Base-by-base conservation (phyloP, 2,888 invertebrate species). In the Meganola albula region DNA sequence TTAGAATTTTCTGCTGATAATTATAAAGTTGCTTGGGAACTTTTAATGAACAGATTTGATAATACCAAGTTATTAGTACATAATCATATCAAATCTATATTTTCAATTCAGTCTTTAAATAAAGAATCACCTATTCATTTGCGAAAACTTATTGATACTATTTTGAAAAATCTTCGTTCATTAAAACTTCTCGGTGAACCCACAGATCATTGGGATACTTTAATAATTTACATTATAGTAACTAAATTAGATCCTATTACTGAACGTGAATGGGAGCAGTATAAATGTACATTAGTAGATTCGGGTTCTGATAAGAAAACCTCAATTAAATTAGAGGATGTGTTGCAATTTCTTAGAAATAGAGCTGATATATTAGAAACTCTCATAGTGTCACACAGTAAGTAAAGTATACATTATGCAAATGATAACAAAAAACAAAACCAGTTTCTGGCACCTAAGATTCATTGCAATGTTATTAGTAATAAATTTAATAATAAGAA, bases 1-100 rank as follows among this genome's bases (percentile, higher is more conserved):
- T 4, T 30, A 10, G 30, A 30, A 13, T 30, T 30, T 9, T 24
- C 30, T 6, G 8, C 31, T 1, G 25, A 21, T 25, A 31, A 25
- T 10, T 31, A 31, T 6, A 1, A 1, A 25, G 10, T 25, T 21
- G 31, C 31, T 1, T 31, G 25, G 31, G 12, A 31, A 8, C 10
- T 25, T 6, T 1, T 31, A 2, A 2, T 12, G 1, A 21, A 31
- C 9, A 16, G 25, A 3, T 31, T 4, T 13, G 2, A 31, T 18
- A 30, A 18, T 24, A 29, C 0, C 11, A 13, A 9, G 1, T 16
- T 29, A n/a, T n/a, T 23, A 2, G n/a, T 23, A 2, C 23, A 24
- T 18, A 30, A 13, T n/a, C 30, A 30, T 8, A n/a, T 30, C 9
- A 30, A 24, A 13, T 7, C 30, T 5, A 18, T 31, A 2, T 31